phyloP scores from a whole-genome alignment of 2,797 vertebrate genomes.

The Mus minutoides region DNA sequence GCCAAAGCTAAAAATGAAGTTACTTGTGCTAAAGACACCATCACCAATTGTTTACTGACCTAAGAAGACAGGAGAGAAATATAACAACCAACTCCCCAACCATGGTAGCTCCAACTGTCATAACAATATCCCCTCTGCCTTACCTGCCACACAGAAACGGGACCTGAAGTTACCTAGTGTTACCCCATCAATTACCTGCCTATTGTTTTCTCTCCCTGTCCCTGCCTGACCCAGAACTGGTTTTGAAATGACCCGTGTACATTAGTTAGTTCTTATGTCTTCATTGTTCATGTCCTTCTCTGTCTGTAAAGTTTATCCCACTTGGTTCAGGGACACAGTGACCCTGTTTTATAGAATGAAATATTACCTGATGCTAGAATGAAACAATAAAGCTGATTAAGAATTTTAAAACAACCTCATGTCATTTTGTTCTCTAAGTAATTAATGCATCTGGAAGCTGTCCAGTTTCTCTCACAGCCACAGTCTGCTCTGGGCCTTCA shows the following conservation, averaged over 20 bases:
- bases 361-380: background rate
- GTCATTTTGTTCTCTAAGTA: background rate
- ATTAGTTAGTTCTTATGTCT: background rate
- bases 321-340: background rate
- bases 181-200: background rate
- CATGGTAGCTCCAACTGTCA: background rate
- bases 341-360: background rate
- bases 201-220: background rate
- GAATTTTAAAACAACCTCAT: background rate
- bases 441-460: background rate
- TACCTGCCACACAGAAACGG: background rate
- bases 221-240: background rate
- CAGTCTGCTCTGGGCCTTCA: background rate
- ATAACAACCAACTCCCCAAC: background rate
- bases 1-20: background rate
- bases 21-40: background rate
- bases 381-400: constrained; percentile 14
- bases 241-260: background rate
- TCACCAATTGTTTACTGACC: background rate
- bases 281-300: background rate
- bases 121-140: background rate
- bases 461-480: background rate
- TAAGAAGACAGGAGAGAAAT: background rate
- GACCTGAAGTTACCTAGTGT: background rate
- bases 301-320: background rate